These are phyloP conservation scores for Pantelozetes paolii DNA, from an alignment of 2,888 invertebrate species.

Conservation along the genomic window DNA sequence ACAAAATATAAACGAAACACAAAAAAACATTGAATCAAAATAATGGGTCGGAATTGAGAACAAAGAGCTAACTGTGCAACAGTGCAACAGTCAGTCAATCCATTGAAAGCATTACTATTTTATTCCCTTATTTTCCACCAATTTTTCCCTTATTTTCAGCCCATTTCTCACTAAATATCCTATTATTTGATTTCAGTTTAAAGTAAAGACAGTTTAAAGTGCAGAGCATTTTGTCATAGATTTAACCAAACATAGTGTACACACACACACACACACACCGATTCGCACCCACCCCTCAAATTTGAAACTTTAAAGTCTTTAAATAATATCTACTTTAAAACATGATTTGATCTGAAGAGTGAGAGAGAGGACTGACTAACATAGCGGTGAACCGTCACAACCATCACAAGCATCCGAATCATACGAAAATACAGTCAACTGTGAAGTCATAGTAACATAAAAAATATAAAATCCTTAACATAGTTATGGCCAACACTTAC, in stretches of 20 bases:
- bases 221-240: slow-evolving; percentile 2
- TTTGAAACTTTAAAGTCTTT: slow-evolving; percentile 28
- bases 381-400: slow-evolving; percentile 21
- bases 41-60: neutral
- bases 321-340: neutral
- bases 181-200: neutral
- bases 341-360: neutral
- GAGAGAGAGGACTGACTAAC: neutral
- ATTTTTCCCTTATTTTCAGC: slow-evolving; percentile 10
- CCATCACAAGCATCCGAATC: neutral
- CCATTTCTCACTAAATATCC: slow-evolving; percentile 12
- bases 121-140: slow-evolving; percentile 4
- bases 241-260: neutral
- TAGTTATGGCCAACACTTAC: slow-evolving; percentile 20
- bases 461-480: neutral
- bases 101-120: neutral
- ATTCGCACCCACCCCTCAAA: slow-evolving; percentile 25
- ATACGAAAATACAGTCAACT: neutral
- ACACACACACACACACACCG: neutral
- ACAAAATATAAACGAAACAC: neutral
- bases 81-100: slow-evolving; percentile 21
- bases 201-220: neutral
- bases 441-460: neutral
- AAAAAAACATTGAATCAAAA: neutral
- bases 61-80: neutral